Percentiles rank a stretch among this genome's conserved stretches.
These are phyloP conservation scores for Telenomus remus DNA, from an alignment of 1,140 invertebrate species.

Conservation along the genomic window DNA sequence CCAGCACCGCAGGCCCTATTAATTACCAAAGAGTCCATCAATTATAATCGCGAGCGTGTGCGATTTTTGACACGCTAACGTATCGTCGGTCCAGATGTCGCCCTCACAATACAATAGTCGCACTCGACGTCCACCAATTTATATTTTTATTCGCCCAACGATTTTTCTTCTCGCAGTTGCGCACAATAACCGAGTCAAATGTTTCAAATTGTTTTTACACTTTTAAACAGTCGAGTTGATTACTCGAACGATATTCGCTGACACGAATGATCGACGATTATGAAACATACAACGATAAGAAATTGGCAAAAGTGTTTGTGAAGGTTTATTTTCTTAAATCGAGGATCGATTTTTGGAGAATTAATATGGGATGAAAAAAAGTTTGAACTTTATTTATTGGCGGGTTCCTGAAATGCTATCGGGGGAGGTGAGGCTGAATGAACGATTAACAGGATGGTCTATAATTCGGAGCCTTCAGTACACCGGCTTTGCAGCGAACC, in stretches of 20 bases:
- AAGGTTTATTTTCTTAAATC: too few relatives aligned
- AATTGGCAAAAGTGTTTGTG: too few relatives aligned
- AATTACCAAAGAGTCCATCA: conserved; percentile 74
- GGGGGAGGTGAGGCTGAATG: conserved; percentile 37
- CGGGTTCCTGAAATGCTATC: conserved; percentile 5
- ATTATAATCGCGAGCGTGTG: conserved; percentile 64
- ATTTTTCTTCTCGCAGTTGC: conserved; percentile 7
- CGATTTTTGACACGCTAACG: conserved; percentile 74
- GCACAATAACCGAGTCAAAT: background rate
- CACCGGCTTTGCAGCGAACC: conserved; percentile 38
- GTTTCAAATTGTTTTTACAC: background rate
- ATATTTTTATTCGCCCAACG: conserved; percentile 8
- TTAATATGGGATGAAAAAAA: conserved; percentile 13
- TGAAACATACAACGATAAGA: too few relatives aligned
- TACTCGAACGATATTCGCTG: too few relatives aligned
- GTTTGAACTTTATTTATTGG: conserved; percentile 43
- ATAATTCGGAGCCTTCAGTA: conserved; percentile 49
- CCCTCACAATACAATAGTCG: conserved; percentile 49
- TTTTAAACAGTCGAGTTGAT: background rate
- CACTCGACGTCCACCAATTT: conserved; percentile 33
- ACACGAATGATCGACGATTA: too few relatives aligned
- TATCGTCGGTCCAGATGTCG: conserved; percentile 73
- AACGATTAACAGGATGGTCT: conserved; percentile 55
- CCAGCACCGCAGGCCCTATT: conserved; percentile 64
- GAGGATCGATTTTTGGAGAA: background rate